phyloP scores from a whole-genome alignment of 2,797 vertebrate species.

The Trematomus bernacchii region DNA sequence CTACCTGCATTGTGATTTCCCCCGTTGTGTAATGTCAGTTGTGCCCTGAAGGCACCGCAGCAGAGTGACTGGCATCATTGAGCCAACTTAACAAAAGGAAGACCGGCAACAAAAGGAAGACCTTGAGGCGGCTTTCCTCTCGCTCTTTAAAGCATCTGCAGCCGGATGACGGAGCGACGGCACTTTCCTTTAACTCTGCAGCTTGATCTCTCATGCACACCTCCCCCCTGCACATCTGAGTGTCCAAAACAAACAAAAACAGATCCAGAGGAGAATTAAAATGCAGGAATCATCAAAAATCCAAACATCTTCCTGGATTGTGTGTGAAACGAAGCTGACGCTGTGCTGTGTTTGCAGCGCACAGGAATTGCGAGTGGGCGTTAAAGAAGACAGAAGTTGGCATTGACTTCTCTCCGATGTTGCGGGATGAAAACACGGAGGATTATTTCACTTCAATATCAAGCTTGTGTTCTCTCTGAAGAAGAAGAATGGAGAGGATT shows the following conservation, averaged over 20 bases:
- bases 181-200: conserved; percentile 32
- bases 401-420: conserved; percentile 52
- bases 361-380: conserved; percentile 42
- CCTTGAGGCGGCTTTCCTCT: conserved; percentile 58
- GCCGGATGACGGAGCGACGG: conserved; percentile 48
- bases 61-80: conserved; percentile 63
- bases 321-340: conserved; percentile 36
- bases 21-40: conserved; percentile 42
- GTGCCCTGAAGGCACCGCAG: conserved; percentile 51
- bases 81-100: conserved; percentile 59
- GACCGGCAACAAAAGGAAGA: conserved; percentile 59
- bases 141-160: conserved; percentile 45
- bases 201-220: conserved; percentile 40
- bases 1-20: conserved; percentile 49
- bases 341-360: conserved; percentile 16
- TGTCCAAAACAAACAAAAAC: not conserved
- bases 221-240: conserved; percentile 2
- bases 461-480: conserved; percentile 33
- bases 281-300: not conserved
- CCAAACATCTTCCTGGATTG: conserved; percentile 3
- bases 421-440: conserved; percentile 48
- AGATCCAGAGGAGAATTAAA: conserved; percentile 7
- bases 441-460: conserved; percentile 50
- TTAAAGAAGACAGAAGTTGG: conserved; percentile 48
- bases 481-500: conserved; percentile 28